Conservation (phyloP, 1,140 invertebrate genomes). For the Drosophila tropicalis region DNA sequence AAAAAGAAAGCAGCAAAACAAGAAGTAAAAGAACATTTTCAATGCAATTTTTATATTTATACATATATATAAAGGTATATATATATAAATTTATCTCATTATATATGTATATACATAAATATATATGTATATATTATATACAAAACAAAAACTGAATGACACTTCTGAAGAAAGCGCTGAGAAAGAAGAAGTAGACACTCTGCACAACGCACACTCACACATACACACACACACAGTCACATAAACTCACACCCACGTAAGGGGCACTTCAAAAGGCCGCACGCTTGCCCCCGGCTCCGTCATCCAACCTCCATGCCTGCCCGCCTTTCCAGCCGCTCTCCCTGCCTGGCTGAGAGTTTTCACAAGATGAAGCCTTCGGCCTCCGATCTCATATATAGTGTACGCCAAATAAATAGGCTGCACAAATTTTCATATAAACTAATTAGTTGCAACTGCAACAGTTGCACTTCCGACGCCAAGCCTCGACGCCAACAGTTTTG, state of each 20-base stretch:
- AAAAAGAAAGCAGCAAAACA: slow-evolving; percentile 5
- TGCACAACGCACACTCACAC: slow-evolving; percentile 42
- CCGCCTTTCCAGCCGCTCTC: slow-evolving; percentile 17
- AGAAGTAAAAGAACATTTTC: slow-evolving; percentile 2
- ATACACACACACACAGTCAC: slow-evolving; percentile 22
- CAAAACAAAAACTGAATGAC: slow-evolving; percentile 30
- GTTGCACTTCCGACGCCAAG: slow-evolving; percentile 65
- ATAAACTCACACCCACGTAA: slow-evolving; percentile 23
- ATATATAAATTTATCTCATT: slow-evolving; percentile 7
- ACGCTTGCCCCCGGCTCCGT: no score
- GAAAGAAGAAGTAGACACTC: slow-evolving; percentile 62
- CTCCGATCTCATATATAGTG: background rate
- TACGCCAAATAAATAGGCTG: slow-evolving; percentile 68
- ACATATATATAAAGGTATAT: slow-evolving; percentile 15
- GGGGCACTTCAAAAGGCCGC: slow-evolving; percentile 42
- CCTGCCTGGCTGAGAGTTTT: slow-evolving; percentile 48
- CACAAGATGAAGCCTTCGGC: slow-evolving; percentile 12
- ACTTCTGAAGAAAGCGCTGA: slow-evolving; percentile 55
- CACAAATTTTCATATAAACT: slow-evolving; percentile 61
- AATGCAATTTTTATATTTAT: slow-evolving; percentile 15
- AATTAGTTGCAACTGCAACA: slow-evolving; percentile 66
- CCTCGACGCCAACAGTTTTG: slow-evolving; percentile 45
- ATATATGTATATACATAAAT: background rate
- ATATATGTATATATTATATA: slow-evolving; percentile 4
- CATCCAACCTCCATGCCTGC: slow-evolving; percentile 44